Conservation (phyloP, 2,113 vertebrate genomes). For the Ginglymostoma cirratum region DNA sequence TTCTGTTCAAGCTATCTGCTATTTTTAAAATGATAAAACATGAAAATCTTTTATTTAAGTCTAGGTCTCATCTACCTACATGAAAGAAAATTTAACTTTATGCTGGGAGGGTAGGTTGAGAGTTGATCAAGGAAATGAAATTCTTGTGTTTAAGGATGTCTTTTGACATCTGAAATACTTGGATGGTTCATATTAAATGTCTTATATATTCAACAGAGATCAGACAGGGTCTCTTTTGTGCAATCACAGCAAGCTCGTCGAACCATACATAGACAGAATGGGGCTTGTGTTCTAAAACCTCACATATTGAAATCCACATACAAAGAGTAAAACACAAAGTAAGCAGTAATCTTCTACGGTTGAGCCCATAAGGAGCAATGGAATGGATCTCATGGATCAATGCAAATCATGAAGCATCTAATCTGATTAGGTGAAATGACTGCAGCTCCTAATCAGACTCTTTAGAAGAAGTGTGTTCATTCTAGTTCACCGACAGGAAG, state of each 20-base stretch:
- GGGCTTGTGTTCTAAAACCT: background rate
- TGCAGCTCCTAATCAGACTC: background rate
- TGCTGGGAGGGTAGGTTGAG: background rate
- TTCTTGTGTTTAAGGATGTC: background rate
- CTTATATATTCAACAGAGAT: background rate
- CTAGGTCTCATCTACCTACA: background rate
- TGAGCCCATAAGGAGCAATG: conserved; percentile 15
- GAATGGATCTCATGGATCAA: background rate
- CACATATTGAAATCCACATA: background rate
- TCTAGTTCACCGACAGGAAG: background rate
- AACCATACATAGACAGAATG: conserved; percentile 17
- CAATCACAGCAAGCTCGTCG: background rate
- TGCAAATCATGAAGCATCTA: conserved; percentile 23
- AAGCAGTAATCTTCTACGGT: background rate
- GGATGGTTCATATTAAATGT: background rate
- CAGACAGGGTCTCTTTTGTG: background rate
- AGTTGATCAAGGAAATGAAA: background rate
- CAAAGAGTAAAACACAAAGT: background rate
- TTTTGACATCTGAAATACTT: background rate
- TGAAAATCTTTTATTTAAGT: background rate
- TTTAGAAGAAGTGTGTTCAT: background rate
- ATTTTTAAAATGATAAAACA: background rate
- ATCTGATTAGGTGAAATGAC: background rate
- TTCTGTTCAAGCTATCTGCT: background rate
- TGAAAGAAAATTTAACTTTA: background rate